phyloP scores from a whole-genome alignment of 2,888 invertebrate species.

The Pyrrhia umbra region DNA sequence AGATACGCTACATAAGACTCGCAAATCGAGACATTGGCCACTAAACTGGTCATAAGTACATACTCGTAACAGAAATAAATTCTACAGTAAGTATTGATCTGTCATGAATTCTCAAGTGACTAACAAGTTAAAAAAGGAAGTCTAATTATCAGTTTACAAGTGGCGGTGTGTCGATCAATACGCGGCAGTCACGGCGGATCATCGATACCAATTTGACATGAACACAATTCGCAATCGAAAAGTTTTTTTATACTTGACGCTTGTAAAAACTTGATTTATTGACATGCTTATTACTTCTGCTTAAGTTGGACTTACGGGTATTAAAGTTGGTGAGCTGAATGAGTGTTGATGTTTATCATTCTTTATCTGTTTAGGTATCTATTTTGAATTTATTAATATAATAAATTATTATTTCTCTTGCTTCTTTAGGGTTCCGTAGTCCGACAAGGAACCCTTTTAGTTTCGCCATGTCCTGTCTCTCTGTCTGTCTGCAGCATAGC shows the following conservation, averaged over 20 bases:
- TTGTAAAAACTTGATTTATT: constrained; percentile 80
- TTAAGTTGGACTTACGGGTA: constrained; percentile 66
- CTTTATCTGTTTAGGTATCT: no score
- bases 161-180: constrained; percentile 25
- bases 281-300: constrained; percentile 74
- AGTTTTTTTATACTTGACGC: constrained; percentile 65
- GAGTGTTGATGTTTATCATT: neutral
- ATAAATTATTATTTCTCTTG: no score
- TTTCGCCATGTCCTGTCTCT: no score
- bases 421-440: no score
- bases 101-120: constrained; percentile 22
- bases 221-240: constrained; percentile 76
- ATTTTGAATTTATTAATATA: no score
- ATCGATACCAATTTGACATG: constrained; percentile 67
- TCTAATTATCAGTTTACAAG: constrained; percentile 42
- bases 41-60: neutral
- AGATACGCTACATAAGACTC: no score
- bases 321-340: constrained; percentile 19
- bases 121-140: constrained; percentile 14
- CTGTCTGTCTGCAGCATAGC: no score
- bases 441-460: no score
- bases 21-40: neutral
- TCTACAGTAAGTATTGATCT: constrained; percentile 25
- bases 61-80: neutral
- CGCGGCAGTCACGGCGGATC: constrained; percentile 51